phyloP scores from a whole-genome alignment of 2,888 invertebrate species.

The Cryptosula pallasiana region DNA sequence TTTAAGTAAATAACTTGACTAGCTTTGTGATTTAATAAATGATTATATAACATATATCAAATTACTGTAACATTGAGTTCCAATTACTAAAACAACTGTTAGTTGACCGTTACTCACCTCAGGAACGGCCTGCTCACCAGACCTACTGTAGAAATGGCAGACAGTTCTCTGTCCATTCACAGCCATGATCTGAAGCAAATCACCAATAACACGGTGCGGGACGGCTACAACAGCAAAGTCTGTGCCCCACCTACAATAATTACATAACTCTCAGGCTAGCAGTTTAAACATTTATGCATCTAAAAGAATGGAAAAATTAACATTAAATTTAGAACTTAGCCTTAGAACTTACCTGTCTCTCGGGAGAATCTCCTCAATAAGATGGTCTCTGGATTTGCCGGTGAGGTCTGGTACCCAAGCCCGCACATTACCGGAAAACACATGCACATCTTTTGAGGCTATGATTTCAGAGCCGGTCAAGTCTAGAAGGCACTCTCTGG shows the following conservation, averaged over 20 bases:
- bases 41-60: too few species aligned
- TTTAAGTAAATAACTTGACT: too few species aligned
- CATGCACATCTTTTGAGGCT: background rate
- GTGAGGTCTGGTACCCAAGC: slow-evolving; percentile 6
- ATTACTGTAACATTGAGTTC: too few species aligned
- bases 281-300: too few species aligned
- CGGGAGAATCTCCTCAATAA: slow-evolving; percentile 11
- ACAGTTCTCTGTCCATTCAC: slow-evolving; percentile 4
- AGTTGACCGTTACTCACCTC: slow-evolving; percentile 1
- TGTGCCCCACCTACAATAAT: slow-evolving; percentile 23
- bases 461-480: slow-evolving; percentile 4
- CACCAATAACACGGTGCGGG: slow-evolving; percentile 10
- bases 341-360: background rate
- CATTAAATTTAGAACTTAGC: background rate
- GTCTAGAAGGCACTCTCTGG: slow-evolving; percentile 3
- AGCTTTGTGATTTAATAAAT: too few species aligned
- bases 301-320: too few species aligned
- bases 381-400: slow-evolving; percentile 20
- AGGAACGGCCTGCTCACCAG: background rate
- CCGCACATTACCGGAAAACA: slow-evolving; percentile 17
- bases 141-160: slow-evolving; percentile 21
- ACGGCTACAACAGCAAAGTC: slow-evolving; percentile 17
- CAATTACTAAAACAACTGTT: too few species aligned
- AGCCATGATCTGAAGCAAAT: slow-evolving; percentile 18
- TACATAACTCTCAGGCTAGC: too few species aligned